Evolutionary conservation across 2,113 vertebrate species (phyloP).

Genomic region (Coreoperca whiteheadi): DNA sequence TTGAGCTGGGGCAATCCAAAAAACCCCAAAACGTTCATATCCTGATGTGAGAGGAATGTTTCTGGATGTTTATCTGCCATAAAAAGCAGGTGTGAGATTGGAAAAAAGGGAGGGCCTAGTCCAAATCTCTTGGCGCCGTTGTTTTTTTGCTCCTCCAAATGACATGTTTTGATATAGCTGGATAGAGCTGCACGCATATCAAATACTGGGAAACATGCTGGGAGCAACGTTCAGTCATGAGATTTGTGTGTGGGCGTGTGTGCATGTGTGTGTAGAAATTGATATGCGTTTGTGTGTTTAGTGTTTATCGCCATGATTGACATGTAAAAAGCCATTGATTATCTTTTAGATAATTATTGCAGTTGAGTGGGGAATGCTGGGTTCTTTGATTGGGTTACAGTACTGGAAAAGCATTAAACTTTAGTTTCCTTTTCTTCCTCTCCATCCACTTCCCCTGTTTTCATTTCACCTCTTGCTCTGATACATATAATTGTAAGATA

Average conservation of each 20-base stretch:
- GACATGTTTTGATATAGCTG: conserved; percentile 58
- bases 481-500: not conserved
- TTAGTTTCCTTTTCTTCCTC: conserved; percentile 9
- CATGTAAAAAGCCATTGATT: conserved; percentile 65
- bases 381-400: conserved; percentile 53
- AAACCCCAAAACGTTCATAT: not conserved
- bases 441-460: conserved; percentile 10
- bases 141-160: conserved; percentile 50
- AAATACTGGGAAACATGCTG: conserved; percentile 47
- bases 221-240: conserved; percentile 42
- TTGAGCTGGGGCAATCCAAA: conserved; percentile 24
- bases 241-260: conserved; percentile 32
- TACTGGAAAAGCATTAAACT: conserved; percentile 34
- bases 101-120: conserved; percentile 5
- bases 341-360: conserved; percentile 65
- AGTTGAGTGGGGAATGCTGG: conserved; percentile 30
- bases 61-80: conserved; percentile 32
- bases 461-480: conserved; percentile 14
- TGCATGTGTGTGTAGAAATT: conserved; percentile 18
- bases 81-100: conserved; percentile 52
- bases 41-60: conserved; percentile 17
- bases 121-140: not conserved
- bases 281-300: conserved; percentile 26
- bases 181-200: conserved; percentile 50
- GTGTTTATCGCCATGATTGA: conserved; percentile 48